Percentiles rank a stretch among this genome's conserved stretches.
Conservation (phyloP, 1,140 invertebrate species). For the Pinna nobilis region DNA sequence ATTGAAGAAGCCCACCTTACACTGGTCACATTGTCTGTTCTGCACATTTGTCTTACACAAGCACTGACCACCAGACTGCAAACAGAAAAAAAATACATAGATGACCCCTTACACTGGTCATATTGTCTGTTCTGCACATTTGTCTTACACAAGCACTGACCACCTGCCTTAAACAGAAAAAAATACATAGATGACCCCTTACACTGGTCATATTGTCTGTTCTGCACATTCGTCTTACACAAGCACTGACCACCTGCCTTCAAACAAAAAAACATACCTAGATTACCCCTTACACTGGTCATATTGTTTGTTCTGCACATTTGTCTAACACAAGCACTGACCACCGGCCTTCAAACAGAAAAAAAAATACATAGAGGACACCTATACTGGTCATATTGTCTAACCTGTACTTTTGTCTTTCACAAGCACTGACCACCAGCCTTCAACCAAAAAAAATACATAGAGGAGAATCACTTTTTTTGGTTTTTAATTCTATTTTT, state of each 20-base stretch:
- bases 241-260: constrained; percentile 89
- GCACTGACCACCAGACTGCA: constrained; percentile 88
- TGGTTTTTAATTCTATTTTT: too few species aligned
- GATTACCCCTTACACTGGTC: constrained; percentile 90
- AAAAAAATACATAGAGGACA: too few species aligned
- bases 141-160: constrained; percentile 88
- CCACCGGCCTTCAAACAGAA: too few species aligned
- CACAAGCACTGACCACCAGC: constrained; percentile 92
- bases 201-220: constrained; percentile 93
- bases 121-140: constrained; percentile 63
- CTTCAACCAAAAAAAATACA: constrained; percentile 77
- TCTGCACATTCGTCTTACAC: constrained; percentile 94
- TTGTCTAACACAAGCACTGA: constrained; percentile 94
- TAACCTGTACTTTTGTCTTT: constrained; percentile 92
- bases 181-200: too few species aligned
- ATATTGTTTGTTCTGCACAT: constrained; percentile 94
- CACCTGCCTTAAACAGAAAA: too few species aligned
- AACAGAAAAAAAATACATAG: constrained; percentile 61
- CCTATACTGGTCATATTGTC: constrained; percentile 93
- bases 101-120: constrained; percentile 59
- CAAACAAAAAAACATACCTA: constrained; percentile 75
- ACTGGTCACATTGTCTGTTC: constrained; percentile 92
- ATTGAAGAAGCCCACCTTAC: constrained; percentile 95
- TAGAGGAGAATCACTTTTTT: too few species aligned
- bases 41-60: constrained; percentile 94